Evolutionary conservation across 2,888 invertebrate genomes (phyloP), one percentile per base, ranked within the genome.

Genomic region (Parnassius orleans): DNA sequence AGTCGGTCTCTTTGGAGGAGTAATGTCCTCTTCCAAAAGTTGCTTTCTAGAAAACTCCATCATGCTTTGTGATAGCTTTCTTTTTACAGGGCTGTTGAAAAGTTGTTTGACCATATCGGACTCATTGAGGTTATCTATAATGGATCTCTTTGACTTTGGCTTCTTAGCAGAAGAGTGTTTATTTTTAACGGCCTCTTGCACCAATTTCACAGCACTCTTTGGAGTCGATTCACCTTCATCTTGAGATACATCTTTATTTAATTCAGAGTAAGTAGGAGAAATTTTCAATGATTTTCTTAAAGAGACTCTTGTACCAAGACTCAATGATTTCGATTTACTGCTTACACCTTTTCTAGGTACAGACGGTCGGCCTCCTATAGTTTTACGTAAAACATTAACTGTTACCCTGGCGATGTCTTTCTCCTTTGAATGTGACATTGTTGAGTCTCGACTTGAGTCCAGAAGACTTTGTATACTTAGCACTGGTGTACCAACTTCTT

Each of bases 41-140:
- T 80, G 80, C 48, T 73, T 82, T 15, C 79, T 72, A 2, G 86
- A 86, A 67, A 86, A 89, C 64, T 91, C 89, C 0, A 81, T 85
- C 85, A 92, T 90, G 56, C 92, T 92, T 56, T 83, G 89, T 1
- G 92, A 92, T n/a, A 92, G 72, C 63, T 91, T 92, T 60, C 92
- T 76, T 60, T 90, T 92, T 0, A 92, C 91, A 0, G 92, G 92
- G 65, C 90, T 92, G 66, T 81, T 87, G 72, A 92, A 92, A 51
- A 92, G 70, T 57, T 89, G 83, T 66, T 90, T 89, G 2, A 87
- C 85, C 11, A 90, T 79, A 57, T 87, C 87, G 0, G 90, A 90
- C 15, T 83, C 83, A 68, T 89, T 78, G 10, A 92, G 70, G 44
- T 87, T 77, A 69, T 92, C 92, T 54, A 92, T 92, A 2, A 92